These are phyloP conservation scores for Rhynchomys soricoides DNA, from an alignment of 2,113 vertebrate genomes.

Conservation along the genomic window DNA sequence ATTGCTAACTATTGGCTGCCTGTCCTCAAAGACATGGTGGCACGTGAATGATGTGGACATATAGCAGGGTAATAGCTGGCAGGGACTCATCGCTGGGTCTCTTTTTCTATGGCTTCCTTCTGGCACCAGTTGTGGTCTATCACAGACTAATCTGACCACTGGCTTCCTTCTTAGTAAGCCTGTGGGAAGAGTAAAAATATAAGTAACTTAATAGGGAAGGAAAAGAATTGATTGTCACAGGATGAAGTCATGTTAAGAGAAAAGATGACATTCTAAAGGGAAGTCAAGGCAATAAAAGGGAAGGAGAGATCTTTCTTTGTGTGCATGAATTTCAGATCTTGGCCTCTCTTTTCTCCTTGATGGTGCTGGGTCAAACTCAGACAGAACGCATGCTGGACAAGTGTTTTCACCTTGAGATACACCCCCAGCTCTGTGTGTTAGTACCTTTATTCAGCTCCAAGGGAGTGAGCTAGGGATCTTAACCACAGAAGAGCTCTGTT, in stretches of 20 bases:
- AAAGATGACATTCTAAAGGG: constrained; percentile 26
- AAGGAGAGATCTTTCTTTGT: background rate
- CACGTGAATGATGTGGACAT: background rate
- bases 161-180: background rate
- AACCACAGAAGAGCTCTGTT: background rate
- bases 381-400: background rate
- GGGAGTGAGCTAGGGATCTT: background rate
- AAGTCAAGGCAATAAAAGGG: background rate
- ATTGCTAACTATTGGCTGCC: background rate
- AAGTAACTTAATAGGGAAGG: constrained; percentile 49
- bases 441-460: background rate
- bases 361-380: background rate
- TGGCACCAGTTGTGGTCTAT: constrained; percentile 52
- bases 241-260: background rate
- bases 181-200: constrained; percentile 68
- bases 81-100: background rate
- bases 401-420: background rate
- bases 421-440: background rate
- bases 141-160: constrained; percentile 50
- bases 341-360: background rate
- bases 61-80: accelerated
- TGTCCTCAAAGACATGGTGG: background rate
- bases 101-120: background rate
- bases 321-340: background rate
- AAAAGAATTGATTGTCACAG: constrained; percentile 73